Evolutionary conservation across 2,888 invertebrate genomes (phyloP).

Genomic region (Sepiola atlantica): DNA sequence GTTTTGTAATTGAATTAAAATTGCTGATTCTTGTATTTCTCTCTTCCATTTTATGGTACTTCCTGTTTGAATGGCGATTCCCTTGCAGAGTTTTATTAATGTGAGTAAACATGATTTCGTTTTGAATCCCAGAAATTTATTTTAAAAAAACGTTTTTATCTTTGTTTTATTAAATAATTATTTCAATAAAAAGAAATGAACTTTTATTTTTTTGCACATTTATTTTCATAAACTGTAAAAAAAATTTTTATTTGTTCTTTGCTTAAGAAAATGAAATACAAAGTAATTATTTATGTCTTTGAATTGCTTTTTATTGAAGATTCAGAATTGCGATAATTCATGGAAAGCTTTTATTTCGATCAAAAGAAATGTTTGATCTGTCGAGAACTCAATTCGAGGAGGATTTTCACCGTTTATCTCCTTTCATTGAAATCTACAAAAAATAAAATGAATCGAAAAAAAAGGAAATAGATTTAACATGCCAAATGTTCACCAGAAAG

Average conservation of each 20-base stretch:
- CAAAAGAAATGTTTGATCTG: too few relatives aligned
- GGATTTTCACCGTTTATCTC: too few relatives aligned
- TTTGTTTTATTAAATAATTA: not conserved
- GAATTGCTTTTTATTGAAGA: not conserved
- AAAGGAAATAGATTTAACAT: too few relatives aligned
- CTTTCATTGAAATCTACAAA: too few relatives aligned
- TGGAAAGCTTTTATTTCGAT: too few relatives aligned
- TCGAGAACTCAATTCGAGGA: too few relatives aligned
- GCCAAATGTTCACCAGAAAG: too few relatives aligned
- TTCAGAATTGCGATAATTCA: too few relatives aligned
- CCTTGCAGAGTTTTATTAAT: not conserved
- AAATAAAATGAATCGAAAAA: too few relatives aligned
- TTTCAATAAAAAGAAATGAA: not conserved
- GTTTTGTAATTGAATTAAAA: not conserved
- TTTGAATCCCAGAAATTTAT: too few relatives aligned
- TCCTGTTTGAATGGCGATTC: not conserved
- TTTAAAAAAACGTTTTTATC: not conserved
- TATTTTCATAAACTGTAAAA: not conserved
- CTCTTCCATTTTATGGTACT: not conserved
- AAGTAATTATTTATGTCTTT: not conserved
- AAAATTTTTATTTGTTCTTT: not conserved
- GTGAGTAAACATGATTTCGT: not conserved
- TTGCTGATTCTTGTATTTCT: not conserved
- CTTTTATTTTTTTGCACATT: not conserved
- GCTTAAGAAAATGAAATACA: not conserved